Evolutionary conservation across 2,113 vertebrate genomes (phyloP).

Genomic region (Channa argus): DNA sequence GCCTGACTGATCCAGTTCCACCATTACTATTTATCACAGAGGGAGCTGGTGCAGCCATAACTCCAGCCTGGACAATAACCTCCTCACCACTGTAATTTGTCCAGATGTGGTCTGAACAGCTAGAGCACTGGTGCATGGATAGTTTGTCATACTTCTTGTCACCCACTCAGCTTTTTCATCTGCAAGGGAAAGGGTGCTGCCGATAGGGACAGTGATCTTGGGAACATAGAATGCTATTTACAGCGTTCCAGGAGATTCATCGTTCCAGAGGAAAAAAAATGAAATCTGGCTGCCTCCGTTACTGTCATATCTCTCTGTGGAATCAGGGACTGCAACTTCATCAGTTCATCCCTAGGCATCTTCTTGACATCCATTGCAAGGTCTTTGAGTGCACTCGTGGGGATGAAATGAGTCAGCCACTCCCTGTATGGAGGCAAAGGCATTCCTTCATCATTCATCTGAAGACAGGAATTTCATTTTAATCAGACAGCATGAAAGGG

Average conservation of each 20-base stretch:
- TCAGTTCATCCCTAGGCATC: constrained; percentile 41
- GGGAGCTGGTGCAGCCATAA: constrained; percentile 62
- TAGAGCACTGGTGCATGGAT: constrained; percentile 45
- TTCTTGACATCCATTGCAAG: constrained; percentile 79
- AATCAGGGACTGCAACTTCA: constrained; percentile 76
- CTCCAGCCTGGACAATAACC: constrained; percentile 71
- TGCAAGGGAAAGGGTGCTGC: constrained; percentile 64
- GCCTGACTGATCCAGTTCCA: constrained; percentile 38
- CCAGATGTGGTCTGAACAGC: constrained; percentile 56
- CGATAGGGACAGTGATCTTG: constrained; percentile 42
- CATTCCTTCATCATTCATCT: constrained; percentile 31
- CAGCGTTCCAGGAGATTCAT: constrained; percentile 76
- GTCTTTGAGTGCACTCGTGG: constrained; percentile 29
- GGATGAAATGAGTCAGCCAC: constrained; percentile 55
- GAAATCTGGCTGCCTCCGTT: constrained; percentile 82
- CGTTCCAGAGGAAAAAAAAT: constrained; percentile 75
- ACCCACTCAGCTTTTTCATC: constrained; percentile 71
- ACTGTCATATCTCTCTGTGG: constrained; percentile 85
- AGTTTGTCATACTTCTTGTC: constrained; percentile 71
- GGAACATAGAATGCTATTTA: constrained; percentile 79
- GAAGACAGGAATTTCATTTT: constrained; percentile 69
- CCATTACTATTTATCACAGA: constrained; percentile 60
- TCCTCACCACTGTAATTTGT: constrained; percentile 65
- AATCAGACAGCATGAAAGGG: constrained; percentile 66
- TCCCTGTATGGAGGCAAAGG: constrained; percentile 52